Evolutionary conservation across 2,888 invertebrate genomes (phyloP).

Genomic region (Chaetoderma sp.): DNA sequence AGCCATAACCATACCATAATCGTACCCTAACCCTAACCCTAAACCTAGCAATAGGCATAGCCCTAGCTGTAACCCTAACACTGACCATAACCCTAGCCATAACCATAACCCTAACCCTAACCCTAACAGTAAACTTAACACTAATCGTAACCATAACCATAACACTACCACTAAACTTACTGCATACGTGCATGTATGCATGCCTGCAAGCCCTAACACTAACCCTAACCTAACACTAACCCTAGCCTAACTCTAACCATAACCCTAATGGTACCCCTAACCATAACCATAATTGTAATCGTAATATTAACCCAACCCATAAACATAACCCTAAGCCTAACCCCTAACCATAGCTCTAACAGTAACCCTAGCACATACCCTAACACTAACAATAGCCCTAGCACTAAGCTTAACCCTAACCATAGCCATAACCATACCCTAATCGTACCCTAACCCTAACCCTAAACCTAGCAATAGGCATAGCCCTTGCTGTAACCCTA

Average conservation of each 20-base stretch:
- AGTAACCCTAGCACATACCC: conserved; percentile 12
- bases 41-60: conserved; percentile 18
- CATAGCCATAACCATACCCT: too few relatives aligned
- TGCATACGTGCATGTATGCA: too few relatives aligned
- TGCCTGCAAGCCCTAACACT: not conserved
- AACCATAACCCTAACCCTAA: conserved; percentile 16
- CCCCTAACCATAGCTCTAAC: conserved; percentile 10
- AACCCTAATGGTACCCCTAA: conserved; percentile 10
- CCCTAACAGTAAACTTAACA: too few relatives aligned
- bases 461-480: too few relatives aligned
- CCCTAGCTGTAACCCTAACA: conserved; percentile 30
- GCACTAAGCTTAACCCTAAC: too few relatives aligned
- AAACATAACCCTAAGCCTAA: conserved; percentile 9
- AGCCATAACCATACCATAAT: conserved; percentile 30
- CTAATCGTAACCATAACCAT: too few relatives aligned
- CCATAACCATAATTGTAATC: conserved; percentile 3
- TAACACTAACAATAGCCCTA: conserved; percentile 12
- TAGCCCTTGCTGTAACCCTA: too few relatives aligned
- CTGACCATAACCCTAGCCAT: conserved; percentile 23
- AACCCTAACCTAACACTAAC: conserved; percentile 6
- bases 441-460: too few relatives aligned
- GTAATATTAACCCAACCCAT: conserved; percentile 8
- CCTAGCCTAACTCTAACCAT: not conserved
- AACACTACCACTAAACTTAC: too few relatives aligned
- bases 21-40: conserved; percentile 10